Conservation (phyloP, 2,113 vertebrate genomes). For the Capreolus pygargus region DNA sequence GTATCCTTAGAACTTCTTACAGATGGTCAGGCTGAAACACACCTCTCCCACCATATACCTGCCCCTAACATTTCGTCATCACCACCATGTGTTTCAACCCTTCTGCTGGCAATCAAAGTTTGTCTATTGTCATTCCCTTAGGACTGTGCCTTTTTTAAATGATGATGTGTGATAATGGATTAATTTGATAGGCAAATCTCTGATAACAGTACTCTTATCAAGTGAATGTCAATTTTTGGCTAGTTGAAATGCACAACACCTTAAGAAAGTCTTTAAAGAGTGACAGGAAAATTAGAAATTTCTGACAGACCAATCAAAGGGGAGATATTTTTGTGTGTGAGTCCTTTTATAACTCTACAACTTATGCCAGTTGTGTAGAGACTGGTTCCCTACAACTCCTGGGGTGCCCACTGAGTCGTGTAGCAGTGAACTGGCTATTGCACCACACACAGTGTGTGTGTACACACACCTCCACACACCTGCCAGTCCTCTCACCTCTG, state of each 20-base stretch:
- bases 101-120: background rate
- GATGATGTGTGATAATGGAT: slow-evolving; percentile 22
- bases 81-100: background rate
- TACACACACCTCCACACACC: no score
- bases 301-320: slow-evolving; percentile 39
- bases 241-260: slow-evolving; percentile 33
- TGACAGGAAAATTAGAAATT: slow-evolving; percentile 46
- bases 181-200: slow-evolving; percentile 40
- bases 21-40: background rate
- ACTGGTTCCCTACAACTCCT: background rate
- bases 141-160: background rate
- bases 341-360: background rate
- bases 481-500: background rate
- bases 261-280: slow-evolving; percentile 21
- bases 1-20: background rate
- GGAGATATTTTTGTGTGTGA: slow-evolving; percentile 1
- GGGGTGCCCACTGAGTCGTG: background rate
- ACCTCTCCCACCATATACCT: background rate
- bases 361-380: background rate
- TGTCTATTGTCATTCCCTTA: background rate
- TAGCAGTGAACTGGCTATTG: background rate
- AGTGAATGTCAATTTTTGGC: slow-evolving; percentile 40
- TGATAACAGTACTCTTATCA: slow-evolving; percentile 18
- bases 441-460: rapidly evolving
- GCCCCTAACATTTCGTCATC: background rate